phyloP scores from a whole-genome alignment of 2,888 invertebrate genomes.

The Marronus borbonicus region DNA sequence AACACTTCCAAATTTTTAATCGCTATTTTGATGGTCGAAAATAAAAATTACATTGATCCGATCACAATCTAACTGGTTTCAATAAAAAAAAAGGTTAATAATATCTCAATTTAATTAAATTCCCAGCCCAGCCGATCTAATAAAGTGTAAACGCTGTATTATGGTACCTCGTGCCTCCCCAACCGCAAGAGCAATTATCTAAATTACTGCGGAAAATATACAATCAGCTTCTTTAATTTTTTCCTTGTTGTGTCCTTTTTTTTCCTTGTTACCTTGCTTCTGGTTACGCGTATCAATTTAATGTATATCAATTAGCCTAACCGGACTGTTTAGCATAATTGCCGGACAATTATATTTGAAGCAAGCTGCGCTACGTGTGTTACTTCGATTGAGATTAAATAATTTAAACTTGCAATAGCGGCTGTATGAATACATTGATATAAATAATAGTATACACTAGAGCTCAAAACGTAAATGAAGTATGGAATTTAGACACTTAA shows the following conservation, averaged over 20 bases:
- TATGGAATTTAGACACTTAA: too few relatives aligned
- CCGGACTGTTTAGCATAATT: conserved; percentile 11
- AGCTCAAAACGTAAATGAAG: too few relatives aligned
- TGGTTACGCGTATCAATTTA: background rate
- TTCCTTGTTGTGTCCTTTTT: too few relatives aligned
- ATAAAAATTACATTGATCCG: too few relatives aligned
- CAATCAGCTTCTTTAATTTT: too few relatives aligned
- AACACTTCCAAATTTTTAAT: too few relatives aligned
- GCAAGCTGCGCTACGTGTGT: background rate
- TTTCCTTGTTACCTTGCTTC: too few relatives aligned
- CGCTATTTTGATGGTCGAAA: too few relatives aligned
- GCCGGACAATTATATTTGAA: background rate
- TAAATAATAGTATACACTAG: too few relatives aligned
- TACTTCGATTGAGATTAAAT: background rate
- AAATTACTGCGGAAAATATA: background rate
- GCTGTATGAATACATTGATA: background rate
- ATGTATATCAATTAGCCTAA: conserved; percentile 9
- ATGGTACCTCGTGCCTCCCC: background rate
- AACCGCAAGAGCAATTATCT: background rate
- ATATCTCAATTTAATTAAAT: too few relatives aligned
- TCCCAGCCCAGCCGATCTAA: background rate
- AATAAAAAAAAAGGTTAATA: too few relatives aligned
- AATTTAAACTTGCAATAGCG: background rate
- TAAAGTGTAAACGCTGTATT: background rate
- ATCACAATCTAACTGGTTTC: too few relatives aligned